Base-by-base conservation (phyloP, 2,113 vertebrate genomes). In the Lasiurus cinereus region DNA sequence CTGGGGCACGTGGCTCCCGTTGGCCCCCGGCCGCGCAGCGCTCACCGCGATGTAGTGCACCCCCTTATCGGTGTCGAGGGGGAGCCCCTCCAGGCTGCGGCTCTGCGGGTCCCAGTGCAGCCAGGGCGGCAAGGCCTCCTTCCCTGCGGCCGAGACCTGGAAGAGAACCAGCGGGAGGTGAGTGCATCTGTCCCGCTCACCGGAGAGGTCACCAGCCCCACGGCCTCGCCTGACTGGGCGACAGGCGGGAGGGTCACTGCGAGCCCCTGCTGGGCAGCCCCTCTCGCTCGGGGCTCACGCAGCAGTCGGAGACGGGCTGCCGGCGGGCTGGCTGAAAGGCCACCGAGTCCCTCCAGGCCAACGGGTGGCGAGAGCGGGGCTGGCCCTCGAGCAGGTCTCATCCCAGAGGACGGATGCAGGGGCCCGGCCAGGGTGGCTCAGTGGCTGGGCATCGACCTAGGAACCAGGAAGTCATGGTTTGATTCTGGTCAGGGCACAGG, bases 11-110 rank as follows among this genome's bases (percentile, higher is more conserved):
- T 98, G 98, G 97, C 98, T 98, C 59, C 98, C 98, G 0, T 99
- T 99, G 0, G 98, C 98, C 92, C 97, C 98, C 79, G 98, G 97
- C 73, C 98, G 98, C 27, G 98, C 97, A 0, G 97, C 98, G 18
- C 98, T 98, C 94, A 99, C 99, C 0, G 98, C 98, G 96, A 99
- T 99, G 96, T 99, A 99, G 97, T 99, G 99, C 77, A 99, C 98
- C 0, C 99, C 99, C 97, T 99, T 99, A 98, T 99, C 99, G 0
- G 98, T 99, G 97, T 99, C 99, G 56, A 99, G 98, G 50, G 99
- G 99, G 88, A 99, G 98, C 72, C 99, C 99, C 98, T 98, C 99
- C 59, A 99, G 96, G 84, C 97, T 97, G 93, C 98, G 98, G 94
- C 97, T 98, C 88, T 98, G 98, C 0, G 85, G 72, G 8, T 99